Base-by-base conservation (phyloP, 2,888 invertebrate species). In the Drosophila barbarae region DNA sequence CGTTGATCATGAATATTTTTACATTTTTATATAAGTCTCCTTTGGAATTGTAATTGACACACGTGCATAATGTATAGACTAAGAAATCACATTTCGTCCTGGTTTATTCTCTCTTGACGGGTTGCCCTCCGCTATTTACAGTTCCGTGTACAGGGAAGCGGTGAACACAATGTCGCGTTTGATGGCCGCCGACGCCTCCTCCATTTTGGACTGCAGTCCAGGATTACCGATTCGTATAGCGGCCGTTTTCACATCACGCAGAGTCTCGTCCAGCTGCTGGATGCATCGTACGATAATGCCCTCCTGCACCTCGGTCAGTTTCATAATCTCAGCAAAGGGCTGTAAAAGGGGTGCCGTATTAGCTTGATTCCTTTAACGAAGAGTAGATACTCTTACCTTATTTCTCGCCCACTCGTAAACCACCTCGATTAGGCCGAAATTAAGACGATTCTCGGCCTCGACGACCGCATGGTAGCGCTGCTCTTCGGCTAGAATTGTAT, bases 141-240 rank as follows among this genome's bases (percentile, higher is more conserved):
- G 68, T 52, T 87, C 85, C 4, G 96, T 97, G 87, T 99, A 99
- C 44, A 99, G 92, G 89, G 98, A 98, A 32, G 97, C 98, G 23
- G 98, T 96, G 88, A 99, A 99, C 0, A 99, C 99, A 84, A 99
- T 99, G 89, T 99, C 99, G 64, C 99, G 91, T 89, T 98, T 98
- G 72, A 99, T 98, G 42, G 95, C 94, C 3, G 93, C 93, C 0
- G 96, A 96, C 0, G 97, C 96, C 88, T 97, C 96, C 89, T 98
- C 95, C 97, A 99, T 98, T 91, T 98, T 99, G 69, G 93, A 93
- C 84, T 95, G 94, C 4, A 99, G 91, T 12, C 94, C 94, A 0
- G 97, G 96, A 89, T 99, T 97, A 0, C 99, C 99, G 66, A 98
- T 96, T 34, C 96, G 94, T 67, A 95, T 92, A 0, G 98, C 98